Evolutionary conservation across 2,888 invertebrate species (phyloP), one percentile per base, ranked within the genome.

Genomic region (Dorcus hopei): DNA sequence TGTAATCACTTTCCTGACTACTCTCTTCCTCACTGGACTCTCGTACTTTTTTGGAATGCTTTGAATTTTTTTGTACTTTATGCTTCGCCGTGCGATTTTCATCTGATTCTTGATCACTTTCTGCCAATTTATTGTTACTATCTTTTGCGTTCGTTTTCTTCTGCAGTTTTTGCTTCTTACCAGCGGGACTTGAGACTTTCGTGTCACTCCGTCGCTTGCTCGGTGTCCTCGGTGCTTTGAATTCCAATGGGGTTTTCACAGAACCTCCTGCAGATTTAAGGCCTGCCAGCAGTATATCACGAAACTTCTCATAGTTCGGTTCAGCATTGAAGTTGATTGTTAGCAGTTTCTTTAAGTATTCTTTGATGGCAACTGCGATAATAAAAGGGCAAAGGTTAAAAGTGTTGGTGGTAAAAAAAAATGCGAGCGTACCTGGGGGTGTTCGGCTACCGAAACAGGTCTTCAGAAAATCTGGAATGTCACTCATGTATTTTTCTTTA

Each of bases 221-320:
- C 42, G 65, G 60, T 9, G 65, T 56, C 42, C 52, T 56, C 1
- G 59, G 54, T 7, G 72, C 59, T 49, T 78, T 78, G 69, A 89
- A 88, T 47, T 83, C 83, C 16, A 92, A 75, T 64, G 86, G 85
- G 43, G 84, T 85, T 45, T 73, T 80, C 51, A 81, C 77, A 0
- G 82, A 73, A 42, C 84, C 81, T 7, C 86, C 86, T 51, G 85
- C 76, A 16, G 80, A 78, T 70, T 88, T 87, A 1, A 94, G 77
- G 9, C 87, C 91, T 45, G 78, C 78, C 23, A 80, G 77, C 63
- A 94, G 87, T 11, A 90, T 78, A 61, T 85, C 82, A 11, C 85
- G 82, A 63, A 90, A 87, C 73, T 88, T 86, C 0, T 83, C 79
- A 73, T 93, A 94, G 73, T 93, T 86, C 0, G 93, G 92, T 9